Evolutionary conservation across 2,113 vertebrate genomes (phyloP).

Genomic region (Heterotis niloticus): DNA sequence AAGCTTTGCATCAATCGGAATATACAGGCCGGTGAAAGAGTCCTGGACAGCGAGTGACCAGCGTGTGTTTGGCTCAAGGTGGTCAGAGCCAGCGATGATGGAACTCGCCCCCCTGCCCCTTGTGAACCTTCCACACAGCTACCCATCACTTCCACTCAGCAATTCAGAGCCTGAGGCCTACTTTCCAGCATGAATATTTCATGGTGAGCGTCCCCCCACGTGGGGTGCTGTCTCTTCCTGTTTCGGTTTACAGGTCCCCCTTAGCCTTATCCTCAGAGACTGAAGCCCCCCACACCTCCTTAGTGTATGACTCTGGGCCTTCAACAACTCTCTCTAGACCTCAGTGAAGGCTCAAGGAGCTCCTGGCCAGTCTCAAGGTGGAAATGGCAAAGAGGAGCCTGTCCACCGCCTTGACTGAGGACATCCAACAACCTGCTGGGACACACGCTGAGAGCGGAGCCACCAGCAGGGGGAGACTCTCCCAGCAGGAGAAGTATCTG

Average conservation of each 20-base stretch:
- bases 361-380: neutral
- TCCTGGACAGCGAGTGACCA: too few relatives aligned
- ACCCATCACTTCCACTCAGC: constrained; percentile 40
- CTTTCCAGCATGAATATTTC: constrained; percentile 48
- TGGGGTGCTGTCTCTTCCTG: constrained; percentile 39
- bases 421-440: neutral
- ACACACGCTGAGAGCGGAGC: too few relatives aligned
- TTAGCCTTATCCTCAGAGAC: neutral
- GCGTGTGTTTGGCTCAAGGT: too few relatives aligned
- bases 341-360: too few relatives aligned
- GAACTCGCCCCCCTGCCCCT: too few relatives aligned
- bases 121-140: constrained; percentile 16
- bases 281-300: constrained; percentile 14
- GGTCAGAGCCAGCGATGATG: too few relatives aligned
- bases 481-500: neutral
- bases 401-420: neutral
- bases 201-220: constrained; percentile 23
- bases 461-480: too few relatives aligned
- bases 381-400: neutral
- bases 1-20: too few relatives aligned
- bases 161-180: constrained; percentile 25
- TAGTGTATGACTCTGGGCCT: neutral
- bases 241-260: constrained; percentile 32
- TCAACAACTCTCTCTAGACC: neutral
- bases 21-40: too few relatives aligned